These are phyloP conservation scores for Taphrorychus bicolor DNA, from an alignment of 2,888 invertebrate genomes.

Conservation along the genomic window DNA sequence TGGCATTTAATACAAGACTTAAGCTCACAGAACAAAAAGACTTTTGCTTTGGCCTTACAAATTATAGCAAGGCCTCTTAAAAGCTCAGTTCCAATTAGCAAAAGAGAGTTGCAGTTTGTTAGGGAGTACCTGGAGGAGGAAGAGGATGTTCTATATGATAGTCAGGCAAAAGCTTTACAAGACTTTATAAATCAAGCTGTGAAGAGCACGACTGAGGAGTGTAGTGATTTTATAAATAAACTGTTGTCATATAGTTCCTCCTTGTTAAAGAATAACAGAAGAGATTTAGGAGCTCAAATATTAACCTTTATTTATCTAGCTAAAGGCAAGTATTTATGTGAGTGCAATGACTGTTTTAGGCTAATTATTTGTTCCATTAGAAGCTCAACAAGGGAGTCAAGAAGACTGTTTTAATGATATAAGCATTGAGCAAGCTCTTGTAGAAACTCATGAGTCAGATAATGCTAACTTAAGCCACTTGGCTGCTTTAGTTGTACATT, in stretches of 20 bases:
- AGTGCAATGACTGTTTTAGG: too few species aligned
- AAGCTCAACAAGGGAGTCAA: neutral
- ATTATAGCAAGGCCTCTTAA: conserved; percentile 44
- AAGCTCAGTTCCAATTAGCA: conserved; percentile 40
- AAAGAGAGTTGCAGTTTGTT: conserved; percentile 33
- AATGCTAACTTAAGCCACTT: neutral
- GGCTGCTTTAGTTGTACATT: neutral
- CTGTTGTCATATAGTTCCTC: conserved; percentile 41
- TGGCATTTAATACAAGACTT: neutral
- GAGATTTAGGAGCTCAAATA: conserved; percentile 45
- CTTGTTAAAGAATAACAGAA: conserved; percentile 38
- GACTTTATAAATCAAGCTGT: neutral
- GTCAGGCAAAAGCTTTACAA: neutral
- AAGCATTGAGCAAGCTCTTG: neutral
- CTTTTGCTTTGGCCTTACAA: conserved; percentile 39
- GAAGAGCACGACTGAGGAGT: neutral
- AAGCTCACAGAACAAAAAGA: conserved; percentile 37
- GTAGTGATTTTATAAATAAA: conserved; percentile 24
- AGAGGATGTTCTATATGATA: neutral
- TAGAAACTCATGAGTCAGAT: neutral
- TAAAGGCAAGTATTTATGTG: neutral
- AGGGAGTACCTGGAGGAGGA: neutral
- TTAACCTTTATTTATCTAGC: conserved; percentile 36
- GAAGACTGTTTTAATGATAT: neutral
- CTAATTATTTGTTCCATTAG: too few species aligned